Base-by-base conservation (phyloP, 2,888 invertebrate genomes). In the Clanis bilineata region DNA sequence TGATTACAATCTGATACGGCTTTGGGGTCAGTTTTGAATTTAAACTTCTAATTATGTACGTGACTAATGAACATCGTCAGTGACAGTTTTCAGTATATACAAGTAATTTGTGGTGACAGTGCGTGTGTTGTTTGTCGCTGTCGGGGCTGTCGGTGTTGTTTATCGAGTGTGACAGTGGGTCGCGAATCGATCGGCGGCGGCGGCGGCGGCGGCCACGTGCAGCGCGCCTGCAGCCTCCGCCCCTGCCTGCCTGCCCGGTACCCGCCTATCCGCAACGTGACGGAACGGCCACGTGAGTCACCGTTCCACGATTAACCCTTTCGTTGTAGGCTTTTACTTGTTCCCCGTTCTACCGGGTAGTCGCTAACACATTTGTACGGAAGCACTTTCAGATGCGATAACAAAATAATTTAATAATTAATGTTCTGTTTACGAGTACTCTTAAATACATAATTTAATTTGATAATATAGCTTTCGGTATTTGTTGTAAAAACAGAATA, bases 161-260 rank as follows among this genome's bases (percentile, higher is more conserved):
- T 63, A 61, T 63, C 59, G 39, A 62, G 66, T 64, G 63, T 62
- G 59, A 18, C 51, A 64, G 58, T 62, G 57, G 59, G 56, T 58
- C 43, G 56, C 63, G 57, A 60, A 61, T 67, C 60, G 77, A 72
- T 78, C 76, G 75, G 76, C 75, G 62, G 65, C 44, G 58, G 61
- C 66, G 66, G 67, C 21, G 61, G 63, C 47, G 25, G n/a, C 32
- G 61, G 73, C 68, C 81, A 81, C 82, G 82, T 80, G 82, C 79
- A 79, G 62, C 64, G 62, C 60, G 62, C 67, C 65, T 75, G 73
- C 76, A 71, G 58, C 62, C 66, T 59, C 65, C 58, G 62, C 65
- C 64, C 58, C 64, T 65, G 56, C 64, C 56, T 60, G 61, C 57
- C 55, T 60, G 57, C 60, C 65, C 22, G 5, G 68, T 55, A 39